Base-by-base conservation (phyloP, 1,140 invertebrate species). In the Philaenus spumarius region DNA sequence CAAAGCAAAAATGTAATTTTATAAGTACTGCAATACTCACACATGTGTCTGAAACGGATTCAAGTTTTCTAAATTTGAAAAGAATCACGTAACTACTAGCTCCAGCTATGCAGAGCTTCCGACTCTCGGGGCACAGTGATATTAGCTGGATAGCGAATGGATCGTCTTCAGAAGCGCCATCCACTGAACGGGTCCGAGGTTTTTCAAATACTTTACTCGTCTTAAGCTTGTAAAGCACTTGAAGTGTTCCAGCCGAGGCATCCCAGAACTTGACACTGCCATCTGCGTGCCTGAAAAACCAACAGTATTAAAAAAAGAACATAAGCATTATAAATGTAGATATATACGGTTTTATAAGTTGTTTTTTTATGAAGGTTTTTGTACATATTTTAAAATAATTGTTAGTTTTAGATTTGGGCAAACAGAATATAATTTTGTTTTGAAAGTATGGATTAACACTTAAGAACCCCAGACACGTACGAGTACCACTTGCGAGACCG, bases 231-330 rank as follows among this genome's bases (percentile, higher is more conserved):
- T 98, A 98, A 66, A 99, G 81, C 60, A 97, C 87, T 78, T 95
- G 93, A 12, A 99, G 78, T 30, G 87, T 89, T 42, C 91, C 90
- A 52, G 92, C 89, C 62, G 93, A 95, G 7, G 94, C 93, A 75
- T 98, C 95, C 95, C 95, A 98, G 76, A 97, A 97, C 73, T 96
- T 97, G 59, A 97, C 81, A 67, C 90, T 95, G 42, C 95, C 95
- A 76, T 98, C 95, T 55, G 93, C 91, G 76, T 97, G 95, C 12
- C 94, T 94, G 73, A 7, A 81, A 77, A 37, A 37, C n/a, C n/a
- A n/a, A n/a, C n/a, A n/a, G n/a, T n/a, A n/a, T n/a, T n/a, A n/a
- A n/a, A n/a, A n/a, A n/a, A n/a, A n/a, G n/a, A n/a, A n/a, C n/a
- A n/a, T n/a, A n/a, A n/a, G n/a, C n/a, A n/a, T n/a, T n/a, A n/a